Base-by-base conservation (phyloP, 2,888 invertebrate species). In the Mesochorus sp. region DNA sequence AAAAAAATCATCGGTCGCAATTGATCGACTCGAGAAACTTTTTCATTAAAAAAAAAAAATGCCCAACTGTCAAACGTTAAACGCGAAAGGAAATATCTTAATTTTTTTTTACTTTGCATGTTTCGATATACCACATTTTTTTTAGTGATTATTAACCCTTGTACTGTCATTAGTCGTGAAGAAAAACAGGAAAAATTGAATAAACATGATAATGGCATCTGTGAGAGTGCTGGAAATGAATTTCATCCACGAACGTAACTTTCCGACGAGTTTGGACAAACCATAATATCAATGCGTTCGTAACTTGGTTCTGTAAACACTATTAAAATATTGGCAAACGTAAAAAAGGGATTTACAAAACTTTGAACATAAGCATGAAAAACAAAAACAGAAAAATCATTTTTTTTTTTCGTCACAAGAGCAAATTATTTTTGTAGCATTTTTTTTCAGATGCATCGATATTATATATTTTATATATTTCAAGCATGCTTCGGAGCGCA, bases 381-480 rank as follows among this genome's bases (percentile, higher is more conserved):
- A n/a, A n/a, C n/a, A n/a, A n/a, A n/a, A n/a, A n/a, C n/a, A n/a
- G n/a, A n/a, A n/a, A n/a, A n/a, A n/a, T 21, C n/a, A 44, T 12
- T 14, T 12, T 37, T 55, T 76, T 81, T 79, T n/a, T n/a, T n/a
- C n/a, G n/a, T n/a, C n/a, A 72, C 80, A 81, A 83, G 68, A 83
- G 82, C 83, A 84, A 85, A 85, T 84, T 86, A 84, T 83, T 86
- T 86, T 86, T 84, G 75, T 85, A 84, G 76, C 73, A 83, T 80
- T 82, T 86, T 84, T 28, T 53, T 66, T 72, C 47, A 59, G 68
- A 53, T 26, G 17, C 8, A 68, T 53, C 57, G 47, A 44, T 47
- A 57, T 57, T 70, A 49, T 74, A 47, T 28, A 31, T 68, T 21
- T 39, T 61, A 39, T 55, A 47, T 70, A 66, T 79, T 75, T 81